Base-by-base conservation (phyloP, 2,113 vertebrate genomes). In the Dendropsophus ebraccatus region DNA sequence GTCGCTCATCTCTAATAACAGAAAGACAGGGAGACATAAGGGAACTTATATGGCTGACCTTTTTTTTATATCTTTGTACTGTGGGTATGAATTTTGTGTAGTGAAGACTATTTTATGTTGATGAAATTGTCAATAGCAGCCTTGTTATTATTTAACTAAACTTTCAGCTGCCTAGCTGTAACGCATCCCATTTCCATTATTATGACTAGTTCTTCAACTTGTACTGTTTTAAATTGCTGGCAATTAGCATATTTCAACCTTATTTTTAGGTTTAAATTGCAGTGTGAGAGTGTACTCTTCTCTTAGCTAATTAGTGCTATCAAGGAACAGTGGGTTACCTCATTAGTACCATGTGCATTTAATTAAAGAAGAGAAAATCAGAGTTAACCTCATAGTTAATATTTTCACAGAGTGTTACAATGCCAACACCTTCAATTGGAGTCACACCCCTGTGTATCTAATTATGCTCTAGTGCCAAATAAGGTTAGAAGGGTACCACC, bases 311-410 rank as follows among this genome's bases (percentile, higher is more conserved):
- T 98, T 97, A 97, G 96, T 96, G 94, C 94, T 97, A 98, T 97
- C 96, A 96, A 96, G 96, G 96, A 97, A 96, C 96, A 96, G 92
- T 96, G 95, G 96, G 96, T 98, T 96, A 96, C 95, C 96, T 98
- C 96, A 97, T 98, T 98, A 98, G 95, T 96, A 95, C 95, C 95
- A 96, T 95, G 96, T 95, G 96, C 96, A 95, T 98, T 97, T 96
- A 96, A 99, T 98, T 98, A 97, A 97, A 96, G 95, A 96, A 96
- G 92, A 94, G 96, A 95, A 97, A 97, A 97, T 96, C 96, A 95
- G 96, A 95, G 95, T 97, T 97, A 98, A 97, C 96, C 95, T 97
- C 96, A 93, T 95, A 94, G 94, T 96, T 97, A 96, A 96, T 96
- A 97, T 97, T 98, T 97, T 97, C 96, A 94, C 96, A 94, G 95